Conservation (phyloP, 2,888 invertebrate species). For the Acanthosepion pharaonis region DNA sequence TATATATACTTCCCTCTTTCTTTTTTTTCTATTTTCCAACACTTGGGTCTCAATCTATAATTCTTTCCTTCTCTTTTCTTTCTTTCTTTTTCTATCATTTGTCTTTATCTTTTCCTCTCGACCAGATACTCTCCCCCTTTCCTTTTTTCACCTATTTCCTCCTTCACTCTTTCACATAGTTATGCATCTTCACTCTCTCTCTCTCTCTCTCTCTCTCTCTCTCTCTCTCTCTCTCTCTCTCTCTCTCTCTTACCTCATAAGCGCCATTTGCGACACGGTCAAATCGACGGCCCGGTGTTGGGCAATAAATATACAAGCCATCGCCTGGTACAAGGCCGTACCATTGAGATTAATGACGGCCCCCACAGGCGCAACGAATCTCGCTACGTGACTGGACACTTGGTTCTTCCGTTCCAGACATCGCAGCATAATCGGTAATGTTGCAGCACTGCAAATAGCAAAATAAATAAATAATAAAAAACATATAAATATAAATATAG, state of each 20-base stretch:
- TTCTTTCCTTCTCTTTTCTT: no score
- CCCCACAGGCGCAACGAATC: slow-evolving; percentile 91
- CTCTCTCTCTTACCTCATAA: slow-evolving; percentile 84
- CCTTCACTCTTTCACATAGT: no score
- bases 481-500: neutral
- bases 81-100: no score
- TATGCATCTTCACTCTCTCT: no score
- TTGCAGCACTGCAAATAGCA: slow-evolving; percentile 82
- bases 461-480: neutral
- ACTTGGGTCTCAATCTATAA: no score
- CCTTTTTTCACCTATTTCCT: no score
- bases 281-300: slow-evolving; percentile 88
- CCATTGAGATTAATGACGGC: slow-evolving; percentile 80
- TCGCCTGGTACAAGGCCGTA: slow-evolving; percentile 84
- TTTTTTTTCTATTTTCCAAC: no score
- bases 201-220: slow-evolving; percentile 25
- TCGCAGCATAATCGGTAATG: slow-evolving; percentile 89
- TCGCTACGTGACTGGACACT: slow-evolving; percentile 86
- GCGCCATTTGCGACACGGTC: slow-evolving; percentile 87
- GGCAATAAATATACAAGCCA: slow-evolving; percentile 89
- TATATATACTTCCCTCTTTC: no score
- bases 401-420: slow-evolving; percentile 88
- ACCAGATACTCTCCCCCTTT: no score
- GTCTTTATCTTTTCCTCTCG: no score
- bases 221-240: neutral